phyloP scores from a whole-genome alignment of 2,888 invertebrate genomes.

The Erebia aethiops region DNA sequence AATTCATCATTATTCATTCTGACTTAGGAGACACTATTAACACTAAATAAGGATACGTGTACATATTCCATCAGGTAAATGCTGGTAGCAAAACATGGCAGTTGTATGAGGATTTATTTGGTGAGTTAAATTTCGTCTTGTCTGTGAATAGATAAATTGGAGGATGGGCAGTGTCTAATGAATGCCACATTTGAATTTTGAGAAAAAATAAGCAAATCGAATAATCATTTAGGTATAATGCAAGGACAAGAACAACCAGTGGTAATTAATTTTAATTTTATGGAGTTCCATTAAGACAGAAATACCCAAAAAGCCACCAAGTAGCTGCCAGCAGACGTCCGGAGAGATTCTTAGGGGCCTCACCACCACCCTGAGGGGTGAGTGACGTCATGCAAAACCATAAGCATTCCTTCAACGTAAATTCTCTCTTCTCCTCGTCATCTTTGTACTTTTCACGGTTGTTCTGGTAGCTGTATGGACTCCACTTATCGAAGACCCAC shows the following conservation, averaged over 20 bases:
- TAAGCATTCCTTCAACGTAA: conserved; percentile 96
- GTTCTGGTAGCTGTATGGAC: conserved; percentile 98
- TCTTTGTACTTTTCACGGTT: conserved; percentile 96
- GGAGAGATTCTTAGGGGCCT: conserved; percentile 97
- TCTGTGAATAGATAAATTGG: too few relatives aligned
- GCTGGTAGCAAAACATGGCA: too few relatives aligned
- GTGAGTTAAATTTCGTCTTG: too few relatives aligned
- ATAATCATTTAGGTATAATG: not conserved
- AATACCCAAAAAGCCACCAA: conserved; percentile 98
- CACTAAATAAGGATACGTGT: too few relatives aligned
- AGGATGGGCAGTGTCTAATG: too few relatives aligned
- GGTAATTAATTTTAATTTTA: not conserved
- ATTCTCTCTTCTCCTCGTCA: conserved; percentile 96
- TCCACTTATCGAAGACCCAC: conserved; percentile 98
- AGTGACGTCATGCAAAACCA: conserved; percentile 99
- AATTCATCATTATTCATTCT: too few relatives aligned
- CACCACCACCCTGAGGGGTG: conserved; percentile 97
- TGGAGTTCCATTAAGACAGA: not conserved
- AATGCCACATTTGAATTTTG: too few relatives aligned
- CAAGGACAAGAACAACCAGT: not conserved
- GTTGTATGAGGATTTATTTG: too few relatives aligned
- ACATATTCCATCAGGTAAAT: too few relatives aligned
- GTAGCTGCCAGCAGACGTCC: conserved; percentile 97
- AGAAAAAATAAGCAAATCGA: too few relatives aligned
- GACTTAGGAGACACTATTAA: too few relatives aligned